Percentiles rank a stretch among this genome's conserved stretches.
Conservation (phyloP, 2,888 invertebrate genomes). For the Cephus spinipes region DNA sequence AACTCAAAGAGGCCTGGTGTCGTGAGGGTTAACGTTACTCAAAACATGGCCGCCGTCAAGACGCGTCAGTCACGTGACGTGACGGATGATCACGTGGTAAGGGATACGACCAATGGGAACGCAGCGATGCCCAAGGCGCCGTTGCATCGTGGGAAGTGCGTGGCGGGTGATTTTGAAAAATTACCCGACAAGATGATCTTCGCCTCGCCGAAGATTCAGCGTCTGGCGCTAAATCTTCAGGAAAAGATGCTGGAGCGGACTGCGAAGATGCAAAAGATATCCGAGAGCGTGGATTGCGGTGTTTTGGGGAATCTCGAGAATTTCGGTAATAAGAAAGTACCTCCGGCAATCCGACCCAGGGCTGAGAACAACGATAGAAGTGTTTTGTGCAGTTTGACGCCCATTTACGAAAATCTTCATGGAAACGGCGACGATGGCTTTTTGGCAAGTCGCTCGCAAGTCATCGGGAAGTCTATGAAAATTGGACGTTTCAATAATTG, state of each 20-base stretch:
- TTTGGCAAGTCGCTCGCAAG: neutral
- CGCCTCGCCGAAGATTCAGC: conserved; percentile 40
- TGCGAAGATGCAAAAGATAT: conserved; percentile 11
- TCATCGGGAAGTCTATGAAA: neutral
- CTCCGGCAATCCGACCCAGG: neutral
- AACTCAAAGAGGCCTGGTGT: conserved; percentile 46
- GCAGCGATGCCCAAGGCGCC: neutral
- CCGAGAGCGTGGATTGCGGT: neutral
- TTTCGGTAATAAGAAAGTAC: neutral
- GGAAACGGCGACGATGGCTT: neutral
- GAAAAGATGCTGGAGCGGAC: conserved; percentile 40
- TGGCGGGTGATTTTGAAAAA: conserved; percentile 5
- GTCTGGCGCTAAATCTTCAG: conserved; percentile 41
- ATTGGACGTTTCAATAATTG: neutral
- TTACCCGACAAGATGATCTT: conserved; percentile 38
- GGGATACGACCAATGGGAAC: neutral
- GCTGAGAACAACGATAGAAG: neutral
- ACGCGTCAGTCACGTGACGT: conserved; percentile 32
- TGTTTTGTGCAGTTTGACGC: neutral
- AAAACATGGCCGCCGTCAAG: conserved; percentile 34
- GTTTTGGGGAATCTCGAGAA: neutral
- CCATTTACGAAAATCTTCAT: conserved; percentile 9
- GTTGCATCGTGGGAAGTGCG: neutral
- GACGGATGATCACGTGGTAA: neutral
- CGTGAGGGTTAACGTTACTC: conserved; percentile 39